These are phyloP conservation scores for Sarcophaga caerulescens DNA, from an alignment of 2,888 invertebrate species.

Conservation along the genomic window DNA sequence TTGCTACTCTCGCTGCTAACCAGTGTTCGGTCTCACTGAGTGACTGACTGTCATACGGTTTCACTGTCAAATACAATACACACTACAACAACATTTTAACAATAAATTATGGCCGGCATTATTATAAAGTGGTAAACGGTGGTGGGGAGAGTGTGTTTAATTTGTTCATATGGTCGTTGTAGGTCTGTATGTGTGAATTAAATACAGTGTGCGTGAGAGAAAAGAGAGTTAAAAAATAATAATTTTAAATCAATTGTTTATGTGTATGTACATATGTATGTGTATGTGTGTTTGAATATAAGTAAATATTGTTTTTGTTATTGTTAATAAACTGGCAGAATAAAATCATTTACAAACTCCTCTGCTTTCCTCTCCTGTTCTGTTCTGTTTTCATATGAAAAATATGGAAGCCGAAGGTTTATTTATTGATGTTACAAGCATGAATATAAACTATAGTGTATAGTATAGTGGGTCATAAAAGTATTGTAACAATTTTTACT, in stretches of 20 bases:
- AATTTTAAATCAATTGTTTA: slow-evolving; percentile 49
- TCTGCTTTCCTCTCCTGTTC: not conserved
- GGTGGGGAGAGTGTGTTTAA: not conserved
- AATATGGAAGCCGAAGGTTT: not conserved
- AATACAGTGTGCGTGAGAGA: not conserved
- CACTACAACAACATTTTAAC: slow-evolving; percentile 20
- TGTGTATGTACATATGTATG: not conserved
- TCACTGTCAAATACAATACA: not conserved
- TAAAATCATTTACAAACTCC: not conserved
- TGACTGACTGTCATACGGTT: not conserved
- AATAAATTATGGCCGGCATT: slow-evolving; percentile 34
- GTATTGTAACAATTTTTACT: not conserved
- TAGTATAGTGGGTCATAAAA: slow-evolving; percentile 18
- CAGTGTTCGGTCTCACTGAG: not conserved
- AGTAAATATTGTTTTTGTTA: slow-evolving; percentile 33
- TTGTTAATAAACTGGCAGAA: slow-evolving; percentile 31
- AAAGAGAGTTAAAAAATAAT: not conserved
- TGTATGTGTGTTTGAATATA: not conserved
- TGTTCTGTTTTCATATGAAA: not conserved
- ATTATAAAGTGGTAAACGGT: not conserved
- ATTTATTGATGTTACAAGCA: slow-evolving; percentile 43
- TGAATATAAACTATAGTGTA: not conserved
- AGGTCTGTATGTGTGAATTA: not conserved
- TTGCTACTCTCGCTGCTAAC: not conserved
- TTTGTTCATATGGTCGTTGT: not conserved